Evolutionary conservation across 2,797 vertebrate species (phyloP), one percentile per base, ranked within the genome.

Genomic region (Hipposideros larvatus): DNA sequence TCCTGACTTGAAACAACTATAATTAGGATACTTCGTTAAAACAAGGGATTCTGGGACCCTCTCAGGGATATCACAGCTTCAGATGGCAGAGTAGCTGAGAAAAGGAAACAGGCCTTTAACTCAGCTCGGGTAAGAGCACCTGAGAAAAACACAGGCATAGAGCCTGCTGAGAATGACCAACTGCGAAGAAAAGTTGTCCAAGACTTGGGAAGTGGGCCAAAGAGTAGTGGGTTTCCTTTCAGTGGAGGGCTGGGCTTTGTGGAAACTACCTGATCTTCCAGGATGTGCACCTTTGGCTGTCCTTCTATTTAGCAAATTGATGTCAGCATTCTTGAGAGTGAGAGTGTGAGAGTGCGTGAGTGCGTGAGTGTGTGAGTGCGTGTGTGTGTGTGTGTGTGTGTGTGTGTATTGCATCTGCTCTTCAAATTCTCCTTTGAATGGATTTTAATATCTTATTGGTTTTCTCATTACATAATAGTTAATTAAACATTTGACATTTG

Each of bases 291-390:
- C 61, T 90, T 21, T 90, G 41, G 82, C 4, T 84, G 51, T 82
- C 61, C 61, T 84, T 70, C 34, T 43, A 55, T n/a, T 63, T 48
- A 83, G 63, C 83, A 97, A 95, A 77, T 84, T 57, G 55, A 87
- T 77, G 89, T 84, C 65, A 37, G 43, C 41, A 87, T 80, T 93
- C 79, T 34, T 91, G 82, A 34, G 34, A 55, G 51, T 74, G 2
- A 63, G 57, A 19, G 53, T 55, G 53, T 55, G 53, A 4, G 22
- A n/a, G n/a, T n/a, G n/a, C 26, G 15, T 80, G n/a, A 26, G 3
- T 55, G 53, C 19, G 53, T 55, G 53, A 4, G 22, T 31, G 15
- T 80, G n/a, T n/a, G 34, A 55, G 51, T 74, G 2, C 57, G 57
- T 55, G 53, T 55, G 53, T 55, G 53, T 5, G 22, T 31, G 15